Evolutionary conservation across 2,113 vertebrate genomes (phyloP).

Genomic region (Entosphenus tridentatus): DNA sequence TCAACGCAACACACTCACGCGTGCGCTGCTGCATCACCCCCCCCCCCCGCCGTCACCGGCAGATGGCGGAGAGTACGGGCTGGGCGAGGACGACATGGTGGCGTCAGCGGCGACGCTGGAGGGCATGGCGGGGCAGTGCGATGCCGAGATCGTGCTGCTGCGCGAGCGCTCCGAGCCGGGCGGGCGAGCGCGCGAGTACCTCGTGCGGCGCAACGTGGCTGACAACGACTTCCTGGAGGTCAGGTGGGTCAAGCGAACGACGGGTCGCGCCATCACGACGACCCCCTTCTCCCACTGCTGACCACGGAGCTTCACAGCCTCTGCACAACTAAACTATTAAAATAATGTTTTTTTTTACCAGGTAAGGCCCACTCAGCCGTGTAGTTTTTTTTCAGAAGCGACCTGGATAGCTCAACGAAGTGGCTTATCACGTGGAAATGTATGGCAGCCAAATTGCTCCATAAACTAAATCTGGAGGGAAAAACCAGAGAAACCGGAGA

Average conservation of each 20-base stretch:
- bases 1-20: background rate
- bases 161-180: slow-evolving; percentile 59
- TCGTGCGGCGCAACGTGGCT: slow-evolving; percentile 70
- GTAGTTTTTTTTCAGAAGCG: no score
- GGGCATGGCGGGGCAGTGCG: slow-evolving; percentile 78
- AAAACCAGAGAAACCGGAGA: no score
- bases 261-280: no score
- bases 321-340: no score
- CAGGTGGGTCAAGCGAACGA: slow-evolving; percentile 33
- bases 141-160: slow-evolving; percentile 63
- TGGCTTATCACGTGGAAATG: no score
- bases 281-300: no score
- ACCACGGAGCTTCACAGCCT: no score
- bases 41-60: background rate
- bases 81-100: slow-evolving; percentile 75
- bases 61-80: slow-evolving; percentile 85
- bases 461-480: no score
- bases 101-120: slow-evolving; percentile 68
- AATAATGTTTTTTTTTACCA: no score
- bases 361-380: no score
- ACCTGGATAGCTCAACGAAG: no score
- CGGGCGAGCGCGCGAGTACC: slow-evolving; percentile 66
- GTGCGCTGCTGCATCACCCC: background rate
- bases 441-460: no score
- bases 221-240: slow-evolving; percentile 98